Percentiles rank a stretch among this genome's conserved stretches.
These are phyloP conservation scores for Ornithorhynchus anatinus DNA, from an alignment of 2,113 vertebrate species.

Conservation along the genomic window DNA sequence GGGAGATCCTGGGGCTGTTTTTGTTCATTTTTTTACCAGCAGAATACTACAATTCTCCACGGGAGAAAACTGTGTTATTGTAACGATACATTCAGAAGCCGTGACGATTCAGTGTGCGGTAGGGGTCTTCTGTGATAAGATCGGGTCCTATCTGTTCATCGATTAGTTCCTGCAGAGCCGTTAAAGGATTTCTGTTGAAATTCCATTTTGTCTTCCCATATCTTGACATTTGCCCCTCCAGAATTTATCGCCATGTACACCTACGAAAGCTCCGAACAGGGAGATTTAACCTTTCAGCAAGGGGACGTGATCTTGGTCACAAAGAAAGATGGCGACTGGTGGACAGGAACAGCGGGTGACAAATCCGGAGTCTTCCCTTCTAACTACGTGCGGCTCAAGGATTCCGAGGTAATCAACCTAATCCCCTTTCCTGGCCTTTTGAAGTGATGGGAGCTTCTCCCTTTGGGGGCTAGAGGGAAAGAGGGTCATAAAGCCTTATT, in stretches of 20 bases:
- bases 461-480: not conserved
- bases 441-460: not conserved
- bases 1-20: too few relatives aligned
- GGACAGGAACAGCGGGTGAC: constrained; percentile 90
- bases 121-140: too few relatives aligned
- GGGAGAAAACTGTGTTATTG: too few relatives aligned
- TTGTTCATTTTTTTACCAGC: too few relatives aligned
- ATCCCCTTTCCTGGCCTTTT: constrained; percentile 14
- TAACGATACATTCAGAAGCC: too few relatives aligned
- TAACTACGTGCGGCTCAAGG: constrained; percentile 97
- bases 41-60: too few relatives aligned
- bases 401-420: constrained; percentile 84
- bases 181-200: constrained; percentile 41
- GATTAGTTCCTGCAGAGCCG: too few relatives aligned
- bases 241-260: constrained; percentile 98
- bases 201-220: constrained; percentile 41
- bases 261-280: constrained; percentile 97
- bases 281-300: constrained; percentile 97
- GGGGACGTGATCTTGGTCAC: constrained; percentile 95
- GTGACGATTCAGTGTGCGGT: too few relatives aligned
- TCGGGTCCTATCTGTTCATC: too few relatives aligned
- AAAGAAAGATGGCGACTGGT: constrained; percentile 98
- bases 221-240: constrained; percentile 68
- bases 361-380: constrained; percentile 97
- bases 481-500: not conserved